Base-by-base conservation (phyloP, 2,797 vertebrate genomes). In the Chelon labrosus region DNA sequence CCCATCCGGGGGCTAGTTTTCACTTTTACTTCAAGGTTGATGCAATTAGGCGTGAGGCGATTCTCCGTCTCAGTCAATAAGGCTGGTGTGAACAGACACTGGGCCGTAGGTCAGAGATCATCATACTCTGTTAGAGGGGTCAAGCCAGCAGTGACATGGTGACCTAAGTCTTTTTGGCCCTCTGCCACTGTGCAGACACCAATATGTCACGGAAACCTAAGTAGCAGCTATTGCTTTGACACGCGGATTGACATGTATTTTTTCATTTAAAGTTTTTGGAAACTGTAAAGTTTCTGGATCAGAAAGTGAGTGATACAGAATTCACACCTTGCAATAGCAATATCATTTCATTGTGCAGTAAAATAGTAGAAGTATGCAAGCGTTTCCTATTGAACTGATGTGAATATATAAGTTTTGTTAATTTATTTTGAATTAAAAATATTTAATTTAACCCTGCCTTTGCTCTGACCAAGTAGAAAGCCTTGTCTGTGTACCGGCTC, bases 81-180 rank as follows among this genome's bases (percentile, higher is more conserved):
- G 57, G 61, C 73, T 70, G 62, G 53, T 70, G 73, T 55, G 60
- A 69, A 77, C 70, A 69, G 37, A 42, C 31, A 31, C 25, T 27
- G 25, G 73, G 75, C 82, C 76, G 74, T 20, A 82, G 78, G 84
- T 85, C 82, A 83, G 58, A 79, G 89, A 64, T 88, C 86, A 84
- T 80, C 64, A 67, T 73, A 77, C 73, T 86, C 65, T 75, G 88
- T 87, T 88, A 79, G 70, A 84, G 57, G 56, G 84, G 84, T 89
- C 82, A 91, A 87, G 68, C 73, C 58, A 73, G 64, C 60, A 58
- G 53, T 82, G 71, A 83, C 65, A 66, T 61, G 60, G 53, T 82
- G 71, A 82, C 65, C 79, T 74, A 0, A 65, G 49, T 68, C 57
- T 75, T 57, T 65, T 79, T 65, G 38, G 51, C 20, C 35, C 37